Evolutionary conservation across 2,888 invertebrate genomes (phyloP).

Genomic region (Polyommatus icarus): DNA sequence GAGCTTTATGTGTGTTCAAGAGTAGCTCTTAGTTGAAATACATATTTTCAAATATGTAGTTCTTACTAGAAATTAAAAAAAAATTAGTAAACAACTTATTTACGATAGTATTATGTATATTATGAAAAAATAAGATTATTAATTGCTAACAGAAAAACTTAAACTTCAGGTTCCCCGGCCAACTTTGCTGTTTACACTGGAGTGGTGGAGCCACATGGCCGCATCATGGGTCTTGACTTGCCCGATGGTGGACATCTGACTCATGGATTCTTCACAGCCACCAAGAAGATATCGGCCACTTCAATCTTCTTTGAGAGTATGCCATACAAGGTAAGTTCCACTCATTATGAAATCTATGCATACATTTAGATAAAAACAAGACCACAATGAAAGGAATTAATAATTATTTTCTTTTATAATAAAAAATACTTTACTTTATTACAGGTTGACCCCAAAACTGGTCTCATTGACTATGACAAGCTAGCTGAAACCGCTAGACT

Average conservation of each 20-base stretch:
- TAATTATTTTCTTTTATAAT: too few species aligned
- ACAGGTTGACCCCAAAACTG: conserved; percentile 86
- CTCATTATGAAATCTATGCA: background rate
- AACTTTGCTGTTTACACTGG: conserved; percentile 98
- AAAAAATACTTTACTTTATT: conserved; percentile 34
- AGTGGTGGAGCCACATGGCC: conserved; percentile 92
- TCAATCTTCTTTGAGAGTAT: conserved; percentile 99
- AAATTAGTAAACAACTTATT: background rate
- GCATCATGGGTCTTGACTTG: conserved; percentile 97
- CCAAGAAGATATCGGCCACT: conserved; percentile 96
- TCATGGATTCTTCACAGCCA: conserved; percentile 94
- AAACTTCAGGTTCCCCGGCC: conserved; percentile 89
- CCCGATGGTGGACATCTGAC: conserved; percentile 98
- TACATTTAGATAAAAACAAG: too few species aligned
- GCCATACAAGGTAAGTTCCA: conserved; percentile 91
- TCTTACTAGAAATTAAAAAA: background rate
- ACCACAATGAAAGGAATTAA: too few species aligned
- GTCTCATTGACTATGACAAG: conserved; percentile 95
- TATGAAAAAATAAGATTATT: background rate
- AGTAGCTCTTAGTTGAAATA: too few species aligned
- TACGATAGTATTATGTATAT: too few species aligned
- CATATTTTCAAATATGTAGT: too few species aligned
- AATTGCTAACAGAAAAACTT: background rate
- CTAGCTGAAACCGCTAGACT: conserved; percentile 89
- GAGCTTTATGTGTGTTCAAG: too few species aligned